phyloP scores from a whole-genome alignment of 2,113 vertebrate genomes.

The Excalfactoria chinensis region DNA sequence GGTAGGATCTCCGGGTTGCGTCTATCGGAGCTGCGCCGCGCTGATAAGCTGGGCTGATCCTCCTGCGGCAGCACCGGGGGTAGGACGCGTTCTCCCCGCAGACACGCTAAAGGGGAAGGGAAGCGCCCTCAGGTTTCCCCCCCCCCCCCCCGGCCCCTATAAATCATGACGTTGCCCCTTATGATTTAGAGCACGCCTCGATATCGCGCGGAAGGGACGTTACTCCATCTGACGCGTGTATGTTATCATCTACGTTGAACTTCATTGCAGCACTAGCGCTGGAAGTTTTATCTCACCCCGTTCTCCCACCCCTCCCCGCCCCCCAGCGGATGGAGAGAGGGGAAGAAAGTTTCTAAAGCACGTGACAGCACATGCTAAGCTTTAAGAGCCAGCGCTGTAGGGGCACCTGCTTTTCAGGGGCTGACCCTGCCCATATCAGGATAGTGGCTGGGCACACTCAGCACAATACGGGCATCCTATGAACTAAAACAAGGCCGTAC shows the following conservation, averaged over 20 bases:
- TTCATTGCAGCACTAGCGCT: not conserved
- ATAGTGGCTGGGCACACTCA: fast-evolving
- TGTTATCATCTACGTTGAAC: fast-evolving
- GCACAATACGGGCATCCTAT: fast-evolving
- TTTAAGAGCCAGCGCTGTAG: fast-evolving
- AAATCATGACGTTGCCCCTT: fast-evolving
- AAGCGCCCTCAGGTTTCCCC: not conserved
- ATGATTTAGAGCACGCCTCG: no score
- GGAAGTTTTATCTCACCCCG: not conserved
- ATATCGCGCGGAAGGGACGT: no score
- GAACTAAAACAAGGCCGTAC: not conserved
- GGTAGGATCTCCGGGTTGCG: no score
- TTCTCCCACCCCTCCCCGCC: no score
- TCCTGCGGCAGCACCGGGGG: no score
- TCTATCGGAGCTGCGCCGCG: no score
- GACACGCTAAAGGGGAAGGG: not conserved
- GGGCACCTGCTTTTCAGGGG: not conserved
- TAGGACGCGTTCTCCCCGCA: no score
- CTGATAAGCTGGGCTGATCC: no score
- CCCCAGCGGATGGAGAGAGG: not conserved
- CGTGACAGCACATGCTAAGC: fast-evolving
- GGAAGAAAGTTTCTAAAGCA: not conserved
- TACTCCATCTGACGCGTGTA: no score
- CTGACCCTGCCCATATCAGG: not conserved
- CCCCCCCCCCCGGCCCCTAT: not conserved